Conservation (phyloP, 1,140 invertebrate genomes). For the Leptinotarsa lineolata region DNA sequence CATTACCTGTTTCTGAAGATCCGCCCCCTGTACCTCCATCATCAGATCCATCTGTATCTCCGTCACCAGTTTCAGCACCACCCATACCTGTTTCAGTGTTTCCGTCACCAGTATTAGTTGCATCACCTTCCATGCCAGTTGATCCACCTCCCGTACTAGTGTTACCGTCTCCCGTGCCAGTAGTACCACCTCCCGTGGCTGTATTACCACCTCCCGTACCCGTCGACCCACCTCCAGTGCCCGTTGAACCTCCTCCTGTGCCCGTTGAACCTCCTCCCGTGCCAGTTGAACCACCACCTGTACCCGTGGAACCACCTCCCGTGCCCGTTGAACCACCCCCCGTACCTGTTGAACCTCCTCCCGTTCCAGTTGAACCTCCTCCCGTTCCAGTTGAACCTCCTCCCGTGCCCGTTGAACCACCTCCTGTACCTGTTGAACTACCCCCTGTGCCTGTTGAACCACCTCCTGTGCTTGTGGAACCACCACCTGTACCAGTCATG, state of each 20-base stretch:
- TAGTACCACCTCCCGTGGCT: constrained; percentile 12
- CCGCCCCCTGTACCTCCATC: background rate
- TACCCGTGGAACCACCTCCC: background rate
- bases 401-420: background rate
- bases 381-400: constrained; percentile 14
- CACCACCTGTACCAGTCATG: constrained; percentile 24
- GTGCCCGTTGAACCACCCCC: background rate
- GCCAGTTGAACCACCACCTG: background rate
- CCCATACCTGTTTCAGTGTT: background rate
- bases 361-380: background rate
- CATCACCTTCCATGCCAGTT: background rate
- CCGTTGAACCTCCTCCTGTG: too few species aligned
- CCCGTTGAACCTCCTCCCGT: background rate
- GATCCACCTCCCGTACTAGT: background rate
- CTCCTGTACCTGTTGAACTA: constrained; percentile 12
- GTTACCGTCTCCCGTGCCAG: constrained; percentile 16
- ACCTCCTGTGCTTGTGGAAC: constrained; percentile 17
- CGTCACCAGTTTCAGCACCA: constrained; percentile 15
- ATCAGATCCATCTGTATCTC: background rate
- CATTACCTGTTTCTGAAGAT: constrained; percentile 10
- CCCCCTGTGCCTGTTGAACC: constrained; percentile 7
- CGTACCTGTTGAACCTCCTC: background rate
- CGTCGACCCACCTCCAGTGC: background rate
- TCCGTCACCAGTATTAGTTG: constrained; percentile 13
- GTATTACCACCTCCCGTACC: constrained; percentile 15